Percentiles rank a stretch among this genome's conserved stretches.
phyloP scores from a whole-genome alignment of 2,113 vertebrate genomes.

The Megaptera novaeangliae region DNA sequence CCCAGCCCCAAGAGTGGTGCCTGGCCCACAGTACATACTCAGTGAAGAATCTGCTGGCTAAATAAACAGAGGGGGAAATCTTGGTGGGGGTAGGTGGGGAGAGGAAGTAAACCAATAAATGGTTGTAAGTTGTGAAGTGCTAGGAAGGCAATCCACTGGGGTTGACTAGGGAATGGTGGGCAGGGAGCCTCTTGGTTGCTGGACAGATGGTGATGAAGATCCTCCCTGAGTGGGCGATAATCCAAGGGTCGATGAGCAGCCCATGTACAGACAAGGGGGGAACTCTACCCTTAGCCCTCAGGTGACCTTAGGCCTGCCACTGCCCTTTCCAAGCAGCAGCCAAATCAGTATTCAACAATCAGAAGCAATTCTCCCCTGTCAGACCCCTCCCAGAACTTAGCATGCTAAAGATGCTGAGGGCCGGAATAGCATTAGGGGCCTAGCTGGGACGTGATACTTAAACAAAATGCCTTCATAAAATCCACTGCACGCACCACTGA shows the following conservation, averaged over 20 bases:
- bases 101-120: background rate
- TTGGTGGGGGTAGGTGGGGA: no score
- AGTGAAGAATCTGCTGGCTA: background rate
- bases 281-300: background rate
- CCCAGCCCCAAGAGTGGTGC: background rate
- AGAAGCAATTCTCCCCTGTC: background rate
- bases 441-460: background rate
- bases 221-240: background rate
- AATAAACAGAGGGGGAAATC: background rate
- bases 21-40: background rate
- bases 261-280: background rate
- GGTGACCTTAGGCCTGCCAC: background rate
- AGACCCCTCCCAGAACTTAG: background rate
- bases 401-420: background rate
- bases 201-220: background rate
- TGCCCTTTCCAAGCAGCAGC: background rate
- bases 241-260: background rate
- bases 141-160: background rate
- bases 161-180: background rate
- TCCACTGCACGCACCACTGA: background rate
- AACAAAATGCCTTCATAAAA: slow-evolving; percentile 41
- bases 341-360: background rate
- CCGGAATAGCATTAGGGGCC: background rate
- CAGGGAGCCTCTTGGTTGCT: background rate
- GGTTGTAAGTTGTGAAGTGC: background rate